Base-by-base conservation (phyloP, 2,797 vertebrate genomes). In the Cetoscarus ocellatus region DNA sequence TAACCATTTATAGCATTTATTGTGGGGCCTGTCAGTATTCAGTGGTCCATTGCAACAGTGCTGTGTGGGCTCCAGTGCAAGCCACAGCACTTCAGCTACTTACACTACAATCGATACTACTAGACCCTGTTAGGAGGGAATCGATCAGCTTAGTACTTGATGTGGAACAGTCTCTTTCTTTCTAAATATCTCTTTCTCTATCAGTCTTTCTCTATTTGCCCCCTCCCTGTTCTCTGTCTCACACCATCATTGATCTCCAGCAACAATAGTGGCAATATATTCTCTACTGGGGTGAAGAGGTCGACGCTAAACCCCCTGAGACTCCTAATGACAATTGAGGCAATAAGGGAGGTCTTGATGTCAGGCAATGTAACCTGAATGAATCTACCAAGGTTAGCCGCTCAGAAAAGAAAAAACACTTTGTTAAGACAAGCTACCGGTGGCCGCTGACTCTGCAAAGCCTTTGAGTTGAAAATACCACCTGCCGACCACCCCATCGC, bases 121-220 rank as follows among this genome's bases (percentile, higher is more conserved):
- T 75, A 89, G 83, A 85, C 82, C 73, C 87, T 83, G 84, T 88
- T 88, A 84, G 89, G 78, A 86, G 79, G 79, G 70, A 80, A 92
- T 94, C 92, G 89, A 94, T 93, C 85, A 87, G 85, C 79, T 89
- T 75, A 86, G 88, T 85, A 90, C 87, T 87, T 88, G 89, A 88
- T 88, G 84, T 82, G 73, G 80, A 86, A 86, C 83, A 82, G 84
- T 83, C 73, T 85, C 79, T 83, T 84, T 88, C 76, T 84, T 68
- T 75, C 66, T 70, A 60, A 75, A 63, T 79, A 77, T 80, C 75
- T 61, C 65, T 70, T 66, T 73, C 53, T 57, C 70, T 70, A 34
- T 71, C 86, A 63, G 59, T 82, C 86, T 75, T 75, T 85, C 80
- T 84, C 67, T 67, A 62, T 86, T 83, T 79, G 74, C 75, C 72